phyloP scores from a whole-genome alignment of 1,140 invertebrate genomes.

The Trachymyrmex cornetzi region DNA sequence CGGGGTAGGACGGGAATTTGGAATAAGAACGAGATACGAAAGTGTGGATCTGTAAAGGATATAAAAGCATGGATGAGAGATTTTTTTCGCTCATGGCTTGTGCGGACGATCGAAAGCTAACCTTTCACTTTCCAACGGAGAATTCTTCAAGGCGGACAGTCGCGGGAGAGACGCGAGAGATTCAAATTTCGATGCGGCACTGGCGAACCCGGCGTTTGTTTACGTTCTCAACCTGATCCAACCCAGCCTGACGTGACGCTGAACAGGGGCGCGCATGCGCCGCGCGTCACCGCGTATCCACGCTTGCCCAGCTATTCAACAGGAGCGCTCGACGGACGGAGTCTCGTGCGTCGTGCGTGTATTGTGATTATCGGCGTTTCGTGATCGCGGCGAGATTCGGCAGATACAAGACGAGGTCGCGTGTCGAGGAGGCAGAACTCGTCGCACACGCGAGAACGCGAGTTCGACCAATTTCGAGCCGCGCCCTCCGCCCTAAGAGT shows the following conservation, averaged over 20 bases:
- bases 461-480: neutral
- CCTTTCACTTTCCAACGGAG: neutral
- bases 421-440: neutral
- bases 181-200: slow-evolving; percentile 8
- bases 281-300: neutral
- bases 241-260: neutral
- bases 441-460: neutral
- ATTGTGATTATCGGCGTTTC: neutral
- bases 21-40: neutral
- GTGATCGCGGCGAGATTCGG: neutral
- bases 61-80: neutral
- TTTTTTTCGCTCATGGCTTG: neutral
- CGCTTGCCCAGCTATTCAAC: slow-evolving; percentile 46
- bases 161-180: neutral
- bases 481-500: neutral
- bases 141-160: neutral
- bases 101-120: neutral
- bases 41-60: neutral
- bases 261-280: slow-evolving; percentile 21
- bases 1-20: neutral
- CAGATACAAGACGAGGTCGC: neutral
- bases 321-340: neutral
- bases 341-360: neutral
- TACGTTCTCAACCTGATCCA: slow-evolving; percentile 9
- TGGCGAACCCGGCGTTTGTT: slow-evolving; percentile 30